Evolutionary conservation across 2,797 vertebrate genomes (phyloP).

Genomic region (Orestias chungarensis): DNA sequence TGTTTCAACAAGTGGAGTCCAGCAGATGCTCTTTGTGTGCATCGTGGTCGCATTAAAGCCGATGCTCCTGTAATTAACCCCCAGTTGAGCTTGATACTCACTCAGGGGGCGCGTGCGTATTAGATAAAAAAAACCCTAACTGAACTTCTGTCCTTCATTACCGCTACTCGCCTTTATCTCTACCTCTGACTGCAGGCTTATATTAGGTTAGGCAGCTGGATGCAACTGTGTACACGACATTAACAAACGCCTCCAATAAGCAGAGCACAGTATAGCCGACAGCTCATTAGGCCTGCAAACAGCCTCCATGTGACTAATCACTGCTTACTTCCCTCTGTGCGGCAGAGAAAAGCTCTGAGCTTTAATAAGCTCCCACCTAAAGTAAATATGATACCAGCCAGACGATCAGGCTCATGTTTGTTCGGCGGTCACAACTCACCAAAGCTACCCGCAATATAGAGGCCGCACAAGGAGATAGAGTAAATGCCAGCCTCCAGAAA

Average conservation of each 20-base stretch:
- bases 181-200: conserved; percentile 6
- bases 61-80: conserved; percentile 20
- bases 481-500: conserved; percentile 74
- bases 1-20: conserved; percentile 21
- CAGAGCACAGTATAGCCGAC: conserved; percentile 53
- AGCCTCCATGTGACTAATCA: conserved; percentile 44
- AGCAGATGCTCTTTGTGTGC: background rate
- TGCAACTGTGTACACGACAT: conserved; percentile 46
- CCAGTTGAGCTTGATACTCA: conserved; percentile 11
- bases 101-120: background rate
- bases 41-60: background rate
- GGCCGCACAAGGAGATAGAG: conserved; percentile 44
- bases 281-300: conserved; percentile 46
- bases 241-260: conserved; percentile 43
- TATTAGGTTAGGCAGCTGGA: conserved; percentile 29
- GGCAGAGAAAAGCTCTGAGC: conserved; percentile 21
- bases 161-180: background rate
- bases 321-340: conserved; percentile 5
- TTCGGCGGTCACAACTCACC: conserved; percentile 35
- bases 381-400: conserved; percentile 55
- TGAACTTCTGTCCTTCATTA: conserved; percentile 10
- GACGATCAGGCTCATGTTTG: conserved; percentile 55
- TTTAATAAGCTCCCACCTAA: conserved; percentile 58
- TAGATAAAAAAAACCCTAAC: conserved; percentile 13
- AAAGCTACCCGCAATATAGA: conserved; percentile 43